Evolutionary conservation across 1,140 invertebrate genomes (phyloP), one percentile per base, ranked within the genome.

Genomic region (Galleria mellonella): DNA sequence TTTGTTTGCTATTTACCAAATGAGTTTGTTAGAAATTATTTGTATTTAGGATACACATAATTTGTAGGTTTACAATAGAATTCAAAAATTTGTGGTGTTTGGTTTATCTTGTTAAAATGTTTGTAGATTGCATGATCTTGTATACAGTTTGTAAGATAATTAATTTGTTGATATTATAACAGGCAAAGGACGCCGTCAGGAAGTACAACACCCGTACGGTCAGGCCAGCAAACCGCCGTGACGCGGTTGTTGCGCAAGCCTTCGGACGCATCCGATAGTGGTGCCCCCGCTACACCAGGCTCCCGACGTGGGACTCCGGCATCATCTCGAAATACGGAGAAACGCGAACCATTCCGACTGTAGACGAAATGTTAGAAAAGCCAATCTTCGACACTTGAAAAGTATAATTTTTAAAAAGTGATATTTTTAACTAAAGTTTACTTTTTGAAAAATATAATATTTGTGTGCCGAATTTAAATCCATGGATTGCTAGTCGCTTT

Each of bases 161-260:
- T 48, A 35, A 51, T 42, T 44, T 43, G 45, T 56, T 51, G 59
- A 23, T 38, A 45, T 43, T 51, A 47, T 66, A 42, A 51, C 71
- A 91, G 91, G 72, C 90, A 91, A 74, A 86, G 90, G 77, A 92
- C 91, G 62, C 90, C 91, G 30, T 92, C 91, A 1, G 91, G 91
- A 12, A 91, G 90, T 27, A 90, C 90, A 43, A 92, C 91, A 1
- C 91, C 91, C 28, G 86, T 92, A 46, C 88, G 90, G 7, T 83
- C 91, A 11, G 89, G 89, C 6, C 86, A 88, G 57, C 76, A 83
- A 51, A 89, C 89, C 6, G 89, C 89, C 7, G 88, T 88, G n/a
- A 86, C 91, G 17, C 89, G 89, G 53, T 62, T 93, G n/a, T 69
- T 90, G 12, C 76, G 90, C 30, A 91, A 91, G 70, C 84, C 91